Percentiles rank a stretch among this genome's conserved stretches.
phyloP scores from a whole-genome alignment of 2,888 invertebrate genomes.

The Orthonychiurus folsomi region DNA sequence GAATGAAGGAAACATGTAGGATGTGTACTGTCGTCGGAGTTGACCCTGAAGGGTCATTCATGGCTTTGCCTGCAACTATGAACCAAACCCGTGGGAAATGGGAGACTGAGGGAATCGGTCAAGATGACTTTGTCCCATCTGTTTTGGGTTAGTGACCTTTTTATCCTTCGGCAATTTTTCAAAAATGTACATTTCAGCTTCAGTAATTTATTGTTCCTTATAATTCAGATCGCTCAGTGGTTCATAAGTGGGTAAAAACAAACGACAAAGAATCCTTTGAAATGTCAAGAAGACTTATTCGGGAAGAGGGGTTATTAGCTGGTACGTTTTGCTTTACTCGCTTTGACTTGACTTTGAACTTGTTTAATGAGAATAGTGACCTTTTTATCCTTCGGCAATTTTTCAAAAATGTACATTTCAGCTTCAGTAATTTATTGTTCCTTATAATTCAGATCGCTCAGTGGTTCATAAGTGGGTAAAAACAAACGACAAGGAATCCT shows the following conservation, averaged over 20 bases:
- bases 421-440: too few species aligned
- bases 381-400: slow-evolving; percentile 11
- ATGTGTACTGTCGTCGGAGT: slow-evolving; percentile 50
- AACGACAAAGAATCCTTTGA: slow-evolving; percentile 49
- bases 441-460: too few species aligned
- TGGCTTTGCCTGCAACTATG: slow-evolving; percentile 47
- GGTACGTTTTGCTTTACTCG: slow-evolving; percentile 42
- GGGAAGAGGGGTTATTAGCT: slow-evolving; percentile 52
- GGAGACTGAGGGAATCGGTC: slow-evolving; percentile 56
- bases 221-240: too few species aligned
- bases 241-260: slow-evolving; percentile 51
- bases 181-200: too few species aligned
- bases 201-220: too few species aligned
- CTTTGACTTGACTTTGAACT: too few species aligned
- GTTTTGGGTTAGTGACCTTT: slow-evolving; percentile 47
- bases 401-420: too few species aligned
- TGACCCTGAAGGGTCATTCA: slow-evolving; percentile 51
- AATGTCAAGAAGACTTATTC: slow-evolving; percentile 51
- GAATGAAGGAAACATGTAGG: slow-evolving; percentile 49
- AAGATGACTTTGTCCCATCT: slow-evolving; percentile 55
- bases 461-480: slow-evolving; percentile 47
- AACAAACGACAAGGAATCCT: slow-evolving; percentile 48
- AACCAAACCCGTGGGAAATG: slow-evolving; percentile 49
- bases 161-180: too few species aligned
- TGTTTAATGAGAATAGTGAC: too few species aligned